Conservation (phyloP, 2,113 vertebrate species). For the Petaurus breviceps region DNA sequence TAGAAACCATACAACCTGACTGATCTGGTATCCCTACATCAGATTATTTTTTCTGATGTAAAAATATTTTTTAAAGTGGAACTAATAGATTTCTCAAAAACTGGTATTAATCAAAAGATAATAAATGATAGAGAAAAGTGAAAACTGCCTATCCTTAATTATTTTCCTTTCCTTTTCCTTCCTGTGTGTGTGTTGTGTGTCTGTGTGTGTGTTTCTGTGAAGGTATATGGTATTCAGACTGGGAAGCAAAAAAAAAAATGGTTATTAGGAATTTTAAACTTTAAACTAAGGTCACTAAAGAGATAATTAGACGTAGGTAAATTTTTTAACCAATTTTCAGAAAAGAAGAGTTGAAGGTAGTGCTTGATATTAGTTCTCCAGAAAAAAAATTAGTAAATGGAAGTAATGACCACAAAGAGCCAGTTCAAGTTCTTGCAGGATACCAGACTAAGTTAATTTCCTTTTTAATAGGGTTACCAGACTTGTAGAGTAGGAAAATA, state of each 20-base stretch:
- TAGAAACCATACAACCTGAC: neutral
- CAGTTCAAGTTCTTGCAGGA: neutral
- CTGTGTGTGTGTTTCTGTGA: neutral
- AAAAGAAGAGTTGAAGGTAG: neutral
- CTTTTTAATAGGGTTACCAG: neutral
- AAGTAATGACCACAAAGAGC: neutral
- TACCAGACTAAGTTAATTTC: neutral
- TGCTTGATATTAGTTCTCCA: neutral
- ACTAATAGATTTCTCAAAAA: neutral
- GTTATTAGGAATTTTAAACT: neutral
- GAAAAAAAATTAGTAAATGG: neutral
- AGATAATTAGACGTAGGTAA: neutral
- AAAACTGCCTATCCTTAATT: neutral
- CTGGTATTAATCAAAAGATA: neutral
- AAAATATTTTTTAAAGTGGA: neutral
- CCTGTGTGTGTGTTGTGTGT: no score
- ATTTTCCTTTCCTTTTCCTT: neutral
- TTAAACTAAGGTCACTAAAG: neutral
- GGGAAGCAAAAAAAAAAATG: neutral
- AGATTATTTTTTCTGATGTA: neutral
- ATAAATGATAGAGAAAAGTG: neutral
- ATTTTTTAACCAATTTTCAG: neutral
- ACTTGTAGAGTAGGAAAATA: neutral
- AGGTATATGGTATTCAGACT: neutral
- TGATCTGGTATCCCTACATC: neutral